Evolutionary conservation across 1,140 invertebrate species (phyloP).

Genomic region (Agrilus planipennis): DNA sequence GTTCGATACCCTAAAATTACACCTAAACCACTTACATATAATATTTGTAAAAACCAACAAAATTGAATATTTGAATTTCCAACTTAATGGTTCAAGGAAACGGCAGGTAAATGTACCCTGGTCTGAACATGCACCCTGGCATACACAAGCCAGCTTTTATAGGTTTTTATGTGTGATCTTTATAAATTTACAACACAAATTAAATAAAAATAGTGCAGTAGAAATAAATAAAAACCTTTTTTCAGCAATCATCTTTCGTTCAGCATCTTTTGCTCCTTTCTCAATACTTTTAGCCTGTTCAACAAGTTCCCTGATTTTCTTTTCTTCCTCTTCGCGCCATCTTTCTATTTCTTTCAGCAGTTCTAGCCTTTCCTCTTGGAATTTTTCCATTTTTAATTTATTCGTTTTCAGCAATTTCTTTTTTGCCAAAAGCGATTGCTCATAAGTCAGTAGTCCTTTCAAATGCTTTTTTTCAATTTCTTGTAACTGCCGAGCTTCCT

Average conservation of each 20-base stretch:
- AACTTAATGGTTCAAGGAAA: too few relatives aligned
- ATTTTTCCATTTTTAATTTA: slow-evolving; percentile 37
- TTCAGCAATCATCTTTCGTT: slow-evolving; percentile 30
- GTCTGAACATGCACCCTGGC: too few relatives aligned
- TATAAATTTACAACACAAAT: too few relatives aligned
- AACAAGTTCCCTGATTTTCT: slow-evolving; percentile 34
- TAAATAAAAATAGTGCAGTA: too few relatives aligned
- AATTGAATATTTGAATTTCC: too few relatives aligned
- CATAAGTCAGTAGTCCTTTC: slow-evolving; percentile 39
- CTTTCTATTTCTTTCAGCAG: slow-evolving; percentile 37
- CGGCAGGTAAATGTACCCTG: too few relatives aligned
- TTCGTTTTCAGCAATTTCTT: slow-evolving; percentile 35
- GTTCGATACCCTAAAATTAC: too few relatives aligned
- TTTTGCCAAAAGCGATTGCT: slow-evolving; percentile 43
- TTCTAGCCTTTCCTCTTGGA: slow-evolving; percentile 36
- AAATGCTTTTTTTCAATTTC: slow-evolving; percentile 43
- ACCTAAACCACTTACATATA: too few relatives aligned
- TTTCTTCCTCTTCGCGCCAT: slow-evolving; percentile 36
- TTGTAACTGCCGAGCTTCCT: slow-evolving; percentile 36
- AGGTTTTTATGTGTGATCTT: too few relatives aligned
- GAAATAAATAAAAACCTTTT: too few relatives aligned
- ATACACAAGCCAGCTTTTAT: too few relatives aligned
- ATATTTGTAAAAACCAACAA: too few relatives aligned
- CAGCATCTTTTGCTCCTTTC: slow-evolving; percentile 35
- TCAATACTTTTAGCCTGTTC: slow-evolving; percentile 37